These are phyloP conservation scores for Notamacropus eugenii DNA, from an alignment of 2,797 vertebrate genomes.

Conservation along the genomic window DNA sequence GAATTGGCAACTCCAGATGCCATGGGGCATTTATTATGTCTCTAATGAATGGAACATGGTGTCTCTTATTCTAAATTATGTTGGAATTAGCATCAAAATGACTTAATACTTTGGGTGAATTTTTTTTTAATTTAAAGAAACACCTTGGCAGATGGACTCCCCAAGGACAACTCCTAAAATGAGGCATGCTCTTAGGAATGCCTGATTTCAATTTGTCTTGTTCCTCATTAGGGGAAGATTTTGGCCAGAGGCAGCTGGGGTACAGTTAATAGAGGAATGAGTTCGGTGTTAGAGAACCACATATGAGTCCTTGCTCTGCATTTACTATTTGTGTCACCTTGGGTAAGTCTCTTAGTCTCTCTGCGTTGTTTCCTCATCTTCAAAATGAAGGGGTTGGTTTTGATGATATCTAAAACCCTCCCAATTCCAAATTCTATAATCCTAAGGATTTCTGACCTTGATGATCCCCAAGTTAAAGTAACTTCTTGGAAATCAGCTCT, in stretches of 20 bases:
- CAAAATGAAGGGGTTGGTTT: neutral
- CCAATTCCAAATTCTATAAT: neutral
- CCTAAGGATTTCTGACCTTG: neutral
- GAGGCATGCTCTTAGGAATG: conserved; percentile 17
- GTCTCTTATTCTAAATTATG: conserved; percentile 51
- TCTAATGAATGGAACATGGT: conserved; percentile 63
- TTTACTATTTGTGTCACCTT: neutral
- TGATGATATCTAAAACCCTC: neutral
- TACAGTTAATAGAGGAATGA: neutral
- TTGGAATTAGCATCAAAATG: conserved; percentile 71
- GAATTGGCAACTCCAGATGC: conserved; percentile 64
- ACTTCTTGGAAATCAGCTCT: neutral
- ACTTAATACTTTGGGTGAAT: conserved; percentile 50
- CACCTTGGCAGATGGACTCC: conserved; percentile 10
- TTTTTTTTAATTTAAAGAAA: conserved; percentile 3
- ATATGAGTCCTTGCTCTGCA: neutral
- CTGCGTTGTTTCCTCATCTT: neutral
- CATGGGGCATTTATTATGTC: conserved; percentile 63
- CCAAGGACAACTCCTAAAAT: neutral
- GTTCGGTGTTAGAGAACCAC: neutral
- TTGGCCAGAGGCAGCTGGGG: neutral
- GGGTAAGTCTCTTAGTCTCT: neutral
- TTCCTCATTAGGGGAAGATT: neutral
- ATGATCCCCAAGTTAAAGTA: neutral
- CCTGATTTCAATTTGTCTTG: neutral